Percentiles rank a stretch among this genome's conserved stretches.
Evolutionary conservation across 2,797 vertebrate species (phyloP).

Genomic region (Octomys mimax): DNA sequence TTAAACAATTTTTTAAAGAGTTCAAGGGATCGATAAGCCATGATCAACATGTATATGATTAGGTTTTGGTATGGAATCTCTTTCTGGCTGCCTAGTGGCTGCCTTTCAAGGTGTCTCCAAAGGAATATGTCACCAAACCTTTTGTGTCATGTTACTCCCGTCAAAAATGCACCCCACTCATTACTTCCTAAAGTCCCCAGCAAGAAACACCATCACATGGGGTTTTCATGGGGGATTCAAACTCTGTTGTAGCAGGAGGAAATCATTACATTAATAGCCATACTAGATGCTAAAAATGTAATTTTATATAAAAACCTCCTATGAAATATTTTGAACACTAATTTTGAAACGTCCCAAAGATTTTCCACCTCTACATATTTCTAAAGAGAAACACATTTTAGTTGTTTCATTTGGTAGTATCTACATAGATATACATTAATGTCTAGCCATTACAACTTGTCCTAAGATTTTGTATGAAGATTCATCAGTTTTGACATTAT

Average conservation of each 20-base stretch:
- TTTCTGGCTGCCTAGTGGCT: background rate
- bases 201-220: background rate
- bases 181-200: background rate
- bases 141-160: background rate
- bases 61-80: background rate
- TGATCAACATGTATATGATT: background rate
- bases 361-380: background rate
- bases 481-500: conserved; percentile 11
- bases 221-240: background rate
- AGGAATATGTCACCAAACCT: background rate
- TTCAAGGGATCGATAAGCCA: background rate
- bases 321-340: background rate
- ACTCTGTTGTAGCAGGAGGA: too few relatives aligned
- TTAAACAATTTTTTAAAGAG: background rate
- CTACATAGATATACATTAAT: background rate
- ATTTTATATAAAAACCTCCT: background rate
- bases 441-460: background rate
- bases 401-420: background rate
- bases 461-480: background rate
- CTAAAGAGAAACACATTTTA: background rate
- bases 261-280: background rate
- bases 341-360: background rate
- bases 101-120: background rate
- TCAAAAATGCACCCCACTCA: background rate
- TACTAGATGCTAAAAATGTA: background rate